Conservation (phyloP, 2,888 invertebrate genomes). For the Mythimna vitellina region DNA sequence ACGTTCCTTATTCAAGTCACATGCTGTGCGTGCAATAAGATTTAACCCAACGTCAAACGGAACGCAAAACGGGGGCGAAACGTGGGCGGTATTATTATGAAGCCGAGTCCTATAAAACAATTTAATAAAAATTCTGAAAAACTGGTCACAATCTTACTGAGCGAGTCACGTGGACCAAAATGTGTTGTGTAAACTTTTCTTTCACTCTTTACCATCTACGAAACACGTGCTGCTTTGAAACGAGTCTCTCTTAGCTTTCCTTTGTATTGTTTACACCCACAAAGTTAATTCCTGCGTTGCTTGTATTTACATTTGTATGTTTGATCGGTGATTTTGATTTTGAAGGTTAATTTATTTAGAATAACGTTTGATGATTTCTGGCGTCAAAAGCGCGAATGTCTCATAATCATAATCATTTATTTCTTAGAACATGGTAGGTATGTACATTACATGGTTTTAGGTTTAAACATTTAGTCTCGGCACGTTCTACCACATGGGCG, state of each 20-base stretch:
- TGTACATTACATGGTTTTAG: too few species aligned
- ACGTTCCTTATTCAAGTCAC: slow-evolving; percentile 25
- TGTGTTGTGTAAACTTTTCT: slow-evolving; percentile 57
- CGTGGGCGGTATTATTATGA: slow-evolving; percentile 37
- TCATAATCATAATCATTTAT: too few species aligned
- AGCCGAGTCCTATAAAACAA: slow-evolving; percentile 23
- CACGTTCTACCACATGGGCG: too few species aligned
- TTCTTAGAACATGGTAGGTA: too few species aligned
- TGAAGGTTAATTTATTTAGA: not conserved
- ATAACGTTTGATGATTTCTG: not conserved
- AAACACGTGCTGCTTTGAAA: slow-evolving; percentile 48
- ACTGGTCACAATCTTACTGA: slow-evolving; percentile 31
- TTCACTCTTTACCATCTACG: slow-evolving; percentile 46
- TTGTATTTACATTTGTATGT: slow-evolving; percentile 1
- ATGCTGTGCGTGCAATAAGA: slow-evolving; percentile 16
- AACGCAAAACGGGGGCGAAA: slow-evolving; percentile 11
- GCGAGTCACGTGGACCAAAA: slow-evolving; percentile 47
- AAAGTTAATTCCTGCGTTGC: slow-evolving; percentile 18
- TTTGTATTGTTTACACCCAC: slow-evolving; percentile 23
- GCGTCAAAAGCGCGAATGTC: not conserved
- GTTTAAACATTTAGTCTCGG: too few species aligned
- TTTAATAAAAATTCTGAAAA: slow-evolving; percentile 41
- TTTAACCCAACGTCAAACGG: slow-evolving; percentile 34
- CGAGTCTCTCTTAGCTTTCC: slow-evolving; percentile 29
- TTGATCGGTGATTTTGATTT: not conserved